Percentiles rank a stretch among this genome's conserved stretches.
These are phyloP conservation scores for Chiloscyllium punctatum DNA, from an alignment of 2,797 vertebrate genomes.

Conservation along the genomic window DNA sequence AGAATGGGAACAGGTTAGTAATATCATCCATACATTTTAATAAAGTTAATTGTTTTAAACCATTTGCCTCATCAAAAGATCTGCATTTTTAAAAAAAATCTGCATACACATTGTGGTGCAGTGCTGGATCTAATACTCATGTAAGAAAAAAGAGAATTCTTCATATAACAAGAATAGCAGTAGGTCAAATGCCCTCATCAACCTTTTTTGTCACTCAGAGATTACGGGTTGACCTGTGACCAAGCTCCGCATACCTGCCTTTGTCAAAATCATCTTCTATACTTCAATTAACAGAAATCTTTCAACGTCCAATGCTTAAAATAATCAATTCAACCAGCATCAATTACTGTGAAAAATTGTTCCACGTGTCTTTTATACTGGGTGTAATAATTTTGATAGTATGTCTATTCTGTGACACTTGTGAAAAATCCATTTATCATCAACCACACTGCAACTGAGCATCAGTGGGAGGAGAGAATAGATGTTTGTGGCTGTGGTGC, in stretches of 20 bases:
- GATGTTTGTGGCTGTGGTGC: too few species aligned
- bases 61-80: background rate
- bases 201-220: too few species aligned
- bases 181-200: background rate
- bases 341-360: background rate
- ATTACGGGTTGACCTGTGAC: background rate
- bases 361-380: background rate
- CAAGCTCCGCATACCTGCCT: background rate
- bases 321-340: background rate
- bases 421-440: background rate
- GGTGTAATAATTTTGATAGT: background rate
- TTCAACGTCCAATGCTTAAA: background rate
- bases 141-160: background rate
- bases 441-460: background rate
- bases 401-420: background rate
- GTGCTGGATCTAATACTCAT: background rate
- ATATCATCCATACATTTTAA: background rate
- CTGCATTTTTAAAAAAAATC: background rate
- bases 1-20: constrained; percentile 76
- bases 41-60: background rate
- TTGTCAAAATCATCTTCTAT: background rate
- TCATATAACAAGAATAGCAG: background rate
- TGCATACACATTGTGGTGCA: background rate
- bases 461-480: too few species aligned
- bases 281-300: background rate